phyloP scores from a whole-genome alignment of 1,140 invertebrate species.

The Dufourea novaeangliae region DNA sequence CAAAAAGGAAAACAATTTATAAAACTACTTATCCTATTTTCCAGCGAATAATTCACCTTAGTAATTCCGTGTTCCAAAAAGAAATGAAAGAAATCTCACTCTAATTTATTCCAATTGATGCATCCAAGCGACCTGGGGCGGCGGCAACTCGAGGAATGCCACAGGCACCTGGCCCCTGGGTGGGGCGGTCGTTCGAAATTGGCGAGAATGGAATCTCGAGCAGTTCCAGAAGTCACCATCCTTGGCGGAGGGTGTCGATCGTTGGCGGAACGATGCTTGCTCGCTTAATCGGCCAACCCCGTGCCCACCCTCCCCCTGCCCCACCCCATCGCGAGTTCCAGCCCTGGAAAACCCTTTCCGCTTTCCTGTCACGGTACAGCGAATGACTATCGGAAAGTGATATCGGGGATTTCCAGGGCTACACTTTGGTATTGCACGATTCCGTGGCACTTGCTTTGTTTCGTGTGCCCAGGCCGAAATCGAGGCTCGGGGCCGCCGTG shows the following conservation, averaged over 20 bases:
- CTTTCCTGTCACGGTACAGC: constrained; percentile 38
- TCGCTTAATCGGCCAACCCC: constrained; percentile 59
- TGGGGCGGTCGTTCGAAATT: constrained; percentile 59
- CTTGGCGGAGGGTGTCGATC: constrained; percentile 61
- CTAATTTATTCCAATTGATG: constrained; percentile 55
- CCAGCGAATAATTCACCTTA: not conserved
- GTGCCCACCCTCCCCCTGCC: not conserved
- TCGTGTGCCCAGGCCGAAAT: no score
- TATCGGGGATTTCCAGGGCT: constrained; percentile 68
- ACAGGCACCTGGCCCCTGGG: constrained; percentile 34
- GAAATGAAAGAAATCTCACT: not conserved
- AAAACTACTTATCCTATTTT: no score
- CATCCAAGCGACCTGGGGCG: constrained; percentile 11
- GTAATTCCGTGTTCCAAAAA: not conserved
- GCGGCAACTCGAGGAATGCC: constrained; percentile 52
- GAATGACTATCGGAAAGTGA: constrained; percentile 72
- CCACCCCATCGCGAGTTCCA: not conserved
- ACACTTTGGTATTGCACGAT: constrained; percentile 67
- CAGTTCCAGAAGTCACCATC: constrained; percentile 63
- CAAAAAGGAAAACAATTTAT: no score
- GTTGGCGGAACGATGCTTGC: constrained; percentile 52
- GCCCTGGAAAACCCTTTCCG: constrained; percentile 30
- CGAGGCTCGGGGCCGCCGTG: no score
- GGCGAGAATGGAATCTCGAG: constrained; percentile 67
- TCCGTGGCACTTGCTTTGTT: constrained; percentile 74